Evolutionary conservation across 2,888 invertebrate genomes (phyloP).

Genomic region (Rutpela maculata): DNA sequence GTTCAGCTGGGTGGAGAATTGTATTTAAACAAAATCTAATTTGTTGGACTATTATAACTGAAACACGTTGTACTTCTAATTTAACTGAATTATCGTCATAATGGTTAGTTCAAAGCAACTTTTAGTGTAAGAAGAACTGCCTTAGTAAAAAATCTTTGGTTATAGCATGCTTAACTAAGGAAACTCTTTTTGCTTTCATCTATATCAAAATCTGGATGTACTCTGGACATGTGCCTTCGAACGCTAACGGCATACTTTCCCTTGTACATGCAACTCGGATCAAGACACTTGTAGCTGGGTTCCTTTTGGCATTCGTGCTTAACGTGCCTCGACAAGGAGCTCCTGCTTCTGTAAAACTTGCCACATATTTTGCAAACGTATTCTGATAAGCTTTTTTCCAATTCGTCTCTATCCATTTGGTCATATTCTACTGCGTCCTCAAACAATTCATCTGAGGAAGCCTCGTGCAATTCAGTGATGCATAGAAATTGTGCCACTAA

Average conservation of each 20-base stretch:
- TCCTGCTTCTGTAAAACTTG: slow-evolving; percentile 80
- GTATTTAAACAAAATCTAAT: too few species aligned
- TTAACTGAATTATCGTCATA: too few species aligned
- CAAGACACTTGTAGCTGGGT: slow-evolving; percentile 52
- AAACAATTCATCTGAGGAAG: neutral
- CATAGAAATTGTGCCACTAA: slow-evolving; percentile 28
- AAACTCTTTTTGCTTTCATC: slow-evolving; percentile 15
- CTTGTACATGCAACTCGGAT: slow-evolving; percentile 57
- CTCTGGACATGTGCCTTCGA: slow-evolving; percentile 54
- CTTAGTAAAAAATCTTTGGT: slow-evolving; percentile 18
- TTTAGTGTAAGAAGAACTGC: neutral
- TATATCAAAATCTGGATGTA: slow-evolving; percentile 31
- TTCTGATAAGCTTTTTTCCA: neutral
- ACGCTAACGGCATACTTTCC: slow-evolving; percentile 63
- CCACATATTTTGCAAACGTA: slow-evolving; percentile 53
- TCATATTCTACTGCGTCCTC: neutral
- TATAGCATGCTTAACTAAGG: slow-evolving; percentile 21
- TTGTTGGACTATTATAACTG: too few species aligned
- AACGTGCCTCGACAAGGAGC: slow-evolving; percentile 77
- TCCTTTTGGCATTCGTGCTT: slow-evolving; percentile 59
- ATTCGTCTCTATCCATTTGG: neutral
- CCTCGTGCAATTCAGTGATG: slow-evolving; percentile 11
- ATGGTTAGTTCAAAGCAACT: neutral
- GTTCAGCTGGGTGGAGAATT: too few species aligned
- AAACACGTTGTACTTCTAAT: too few species aligned